Percentiles rank a stretch among this genome's conserved stretches.
phyloP scores from a whole-genome alignment of 2,797 vertebrate species.

The Propithecus perrieri region DNA sequence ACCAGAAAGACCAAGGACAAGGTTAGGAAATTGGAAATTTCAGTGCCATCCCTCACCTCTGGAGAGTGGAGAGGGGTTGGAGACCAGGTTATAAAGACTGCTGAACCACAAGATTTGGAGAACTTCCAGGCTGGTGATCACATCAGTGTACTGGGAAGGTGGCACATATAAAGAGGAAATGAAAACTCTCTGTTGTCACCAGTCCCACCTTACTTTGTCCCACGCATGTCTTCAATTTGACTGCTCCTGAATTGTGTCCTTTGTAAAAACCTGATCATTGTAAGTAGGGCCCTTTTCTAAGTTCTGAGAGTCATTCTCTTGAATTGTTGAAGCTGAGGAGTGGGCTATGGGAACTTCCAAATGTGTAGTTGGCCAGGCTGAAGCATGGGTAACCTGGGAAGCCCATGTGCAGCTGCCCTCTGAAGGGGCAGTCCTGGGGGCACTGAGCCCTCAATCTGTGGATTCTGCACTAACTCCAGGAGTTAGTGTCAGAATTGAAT shows the following conservation, averaged over 20 bases:
- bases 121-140: neutral
- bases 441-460: neutral
- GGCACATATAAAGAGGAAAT: neutral
- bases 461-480: neutral
- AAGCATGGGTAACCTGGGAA: neutral
- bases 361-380: neutral
- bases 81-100: neutral
- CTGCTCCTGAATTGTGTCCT: neutral
- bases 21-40: neutral
- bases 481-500: neutral
- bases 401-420: too few relatives aligned
- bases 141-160: neutral
- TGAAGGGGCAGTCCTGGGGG: fast-evolving
- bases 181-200: neutral
- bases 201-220: neutral
- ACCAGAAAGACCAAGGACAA: neutral
- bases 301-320: neutral
- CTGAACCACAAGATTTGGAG: neutral
- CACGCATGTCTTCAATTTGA: neutral
- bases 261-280: neutral
- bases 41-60: neutral
- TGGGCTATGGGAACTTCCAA: neutral
- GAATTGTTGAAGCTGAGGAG: neutral
- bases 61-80: neutral
- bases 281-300: neutral